These are phyloP conservation scores for Leptonema lineaticorne DNA, from an alignment of 1,140 invertebrate genomes.

Conservation along the genomic window DNA sequence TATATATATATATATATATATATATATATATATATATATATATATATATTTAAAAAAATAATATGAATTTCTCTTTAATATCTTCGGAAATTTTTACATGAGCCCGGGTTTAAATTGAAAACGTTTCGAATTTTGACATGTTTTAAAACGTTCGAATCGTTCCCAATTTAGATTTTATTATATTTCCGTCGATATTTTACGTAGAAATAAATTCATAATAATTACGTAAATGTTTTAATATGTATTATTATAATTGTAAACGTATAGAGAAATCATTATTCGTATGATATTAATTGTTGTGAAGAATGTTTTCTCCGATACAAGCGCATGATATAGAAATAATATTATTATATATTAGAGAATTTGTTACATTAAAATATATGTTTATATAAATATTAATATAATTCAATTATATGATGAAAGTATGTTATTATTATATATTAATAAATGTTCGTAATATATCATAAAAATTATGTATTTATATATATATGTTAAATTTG, in stretches of 20 bases:
- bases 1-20: too few species aligned
- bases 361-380: neutral
- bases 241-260: too few species aligned
- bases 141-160: neutral
- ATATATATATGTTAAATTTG: slow-evolving; percentile 8
- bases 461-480: too few species aligned
- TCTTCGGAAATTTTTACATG: neutral
- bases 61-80: slow-evolving; percentile 1
- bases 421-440: too few species aligned
- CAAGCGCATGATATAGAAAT: too few species aligned
- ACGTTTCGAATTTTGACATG: neutral
- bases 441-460: too few species aligned
- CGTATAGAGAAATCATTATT: neutral
- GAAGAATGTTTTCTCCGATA: too few species aligned
- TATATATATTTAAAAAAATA: neutral
- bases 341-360: neutral
- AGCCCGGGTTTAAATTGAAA: slow-evolving; percentile 13
- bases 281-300: neutral
- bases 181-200: neutral
- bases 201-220: neutral
- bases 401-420: too few species aligned
- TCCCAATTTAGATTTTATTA: neutral
- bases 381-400: too few species aligned
- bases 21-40: neutral
- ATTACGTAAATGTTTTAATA: too few species aligned